Conservation (phyloP, 2,888 invertebrate genomes). For the Blastobasis lacticolella region DNA sequence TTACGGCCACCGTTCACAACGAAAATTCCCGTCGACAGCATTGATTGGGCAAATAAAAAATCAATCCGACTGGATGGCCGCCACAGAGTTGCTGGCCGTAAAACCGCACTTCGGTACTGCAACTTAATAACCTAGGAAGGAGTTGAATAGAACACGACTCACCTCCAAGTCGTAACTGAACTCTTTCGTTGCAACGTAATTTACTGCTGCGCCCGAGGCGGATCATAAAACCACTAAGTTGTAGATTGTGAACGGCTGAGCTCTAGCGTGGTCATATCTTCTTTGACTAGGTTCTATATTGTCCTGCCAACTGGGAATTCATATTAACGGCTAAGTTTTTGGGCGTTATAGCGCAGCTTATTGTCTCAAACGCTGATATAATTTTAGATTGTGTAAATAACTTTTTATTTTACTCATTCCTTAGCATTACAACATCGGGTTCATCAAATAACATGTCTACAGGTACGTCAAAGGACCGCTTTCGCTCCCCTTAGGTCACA, state of each 20-base stretch:
- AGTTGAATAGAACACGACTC: constrained; percentile 14
- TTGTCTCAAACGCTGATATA: too few species aligned
- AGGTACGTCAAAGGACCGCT: too few species aligned
- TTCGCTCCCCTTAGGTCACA: too few species aligned
- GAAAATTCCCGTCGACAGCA: not conserved
- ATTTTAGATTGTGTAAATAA: too few species aligned
- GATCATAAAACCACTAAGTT: constrained; percentile 35
- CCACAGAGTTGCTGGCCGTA: constrained; percentile 17
- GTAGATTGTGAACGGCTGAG: not conserved
- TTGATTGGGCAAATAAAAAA: constrained; percentile 10
- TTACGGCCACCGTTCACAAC: too few species aligned
- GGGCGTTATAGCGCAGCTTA: too few species aligned
- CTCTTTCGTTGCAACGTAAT: constrained; percentile 43
- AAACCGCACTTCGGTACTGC: constrained; percentile 13
- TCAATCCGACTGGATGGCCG: constrained; percentile 12
- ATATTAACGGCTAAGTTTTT: too few species aligned
- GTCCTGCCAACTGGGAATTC: not conserved
- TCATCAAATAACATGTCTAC: too few species aligned
- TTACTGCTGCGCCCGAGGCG: constrained; percentile 30
- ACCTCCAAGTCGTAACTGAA: constrained; percentile 41
- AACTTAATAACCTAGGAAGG: constrained; percentile 22
- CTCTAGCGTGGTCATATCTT: not conserved
- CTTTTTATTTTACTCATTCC: too few species aligned
- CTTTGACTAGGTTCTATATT: not conserved
- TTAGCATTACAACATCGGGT: too few species aligned